phyloP scores from a whole-genome alignment of 2,797 vertebrate genomes.

The Antennarius maculatus region DNA sequence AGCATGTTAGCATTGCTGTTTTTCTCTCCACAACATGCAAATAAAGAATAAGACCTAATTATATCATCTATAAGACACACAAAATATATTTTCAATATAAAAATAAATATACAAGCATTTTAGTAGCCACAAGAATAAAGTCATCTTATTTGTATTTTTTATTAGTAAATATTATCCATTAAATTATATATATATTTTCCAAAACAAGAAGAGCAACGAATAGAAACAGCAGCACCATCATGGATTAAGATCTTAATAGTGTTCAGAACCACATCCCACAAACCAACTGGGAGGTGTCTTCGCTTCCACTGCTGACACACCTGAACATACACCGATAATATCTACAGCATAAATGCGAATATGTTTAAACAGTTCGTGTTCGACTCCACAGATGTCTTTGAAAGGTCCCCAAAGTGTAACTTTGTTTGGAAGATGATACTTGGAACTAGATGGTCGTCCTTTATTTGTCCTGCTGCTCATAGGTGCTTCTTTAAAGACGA shows the following conservation, averaged over 20 bases:
- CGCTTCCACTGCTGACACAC: slow-evolving; percentile 4
- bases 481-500: background rate
- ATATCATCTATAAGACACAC: slow-evolving; percentile 74
- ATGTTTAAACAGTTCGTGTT: slow-evolving; percentile 26
- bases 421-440: background rate
- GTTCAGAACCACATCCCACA: slow-evolving; percentile 32
- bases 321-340: slow-evolving; percentile 20
- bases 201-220: slow-evolving; percentile 64
- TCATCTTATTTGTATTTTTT: slow-evolving; percentile 46
- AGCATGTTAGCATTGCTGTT: slow-evolving; percentile 1
- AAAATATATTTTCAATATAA: slow-evolving; percentile 85
- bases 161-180: slow-evolving; percentile 65
- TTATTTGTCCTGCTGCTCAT: background rate
- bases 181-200: slow-evolving; percentile 45
- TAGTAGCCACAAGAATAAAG: slow-evolving; percentile 42
- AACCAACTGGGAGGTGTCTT: slow-evolving; percentile 18
- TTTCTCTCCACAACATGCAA: slow-evolving; percentile 70
- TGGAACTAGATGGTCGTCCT: slow-evolving; percentile 7
- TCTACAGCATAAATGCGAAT: slow-evolving; percentile 23
- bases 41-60: slow-evolving; percentile 52
- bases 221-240: slow-evolving; percentile 56
- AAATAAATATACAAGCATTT: slow-evolving; percentile 56
- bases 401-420: background rate
- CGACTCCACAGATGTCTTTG: slow-evolving; percentile 6
- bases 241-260: slow-evolving; percentile 25